Conservation (phyloP, 2,797 vertebrate genomes). For the Erethizon dorsatum region DNA sequence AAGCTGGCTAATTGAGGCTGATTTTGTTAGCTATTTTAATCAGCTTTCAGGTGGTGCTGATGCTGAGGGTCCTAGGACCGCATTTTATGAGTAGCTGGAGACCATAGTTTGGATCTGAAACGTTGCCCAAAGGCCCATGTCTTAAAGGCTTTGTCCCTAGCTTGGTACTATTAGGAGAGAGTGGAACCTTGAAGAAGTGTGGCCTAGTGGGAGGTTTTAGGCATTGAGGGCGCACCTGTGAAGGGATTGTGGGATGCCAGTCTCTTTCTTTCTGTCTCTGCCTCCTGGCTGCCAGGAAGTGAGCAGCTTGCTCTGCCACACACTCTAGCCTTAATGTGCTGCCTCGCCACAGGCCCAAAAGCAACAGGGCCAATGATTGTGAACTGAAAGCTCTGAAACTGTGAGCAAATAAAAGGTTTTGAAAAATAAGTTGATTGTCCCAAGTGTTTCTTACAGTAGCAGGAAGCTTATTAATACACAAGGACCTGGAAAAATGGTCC, state of each 20-base stretch:
- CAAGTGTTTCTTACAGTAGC: not conserved
- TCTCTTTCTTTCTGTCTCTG: not conserved
- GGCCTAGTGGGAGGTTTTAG: not conserved
- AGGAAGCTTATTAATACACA: not conserved
- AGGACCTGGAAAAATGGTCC: not conserved
- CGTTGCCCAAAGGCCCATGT: not conserved
- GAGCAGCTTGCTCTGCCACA: not conserved
- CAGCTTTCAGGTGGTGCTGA: not conserved
- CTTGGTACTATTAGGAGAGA: not conserved
- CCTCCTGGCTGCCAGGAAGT: not conserved
- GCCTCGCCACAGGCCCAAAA: not conserved
- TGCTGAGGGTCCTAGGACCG: not conserved
- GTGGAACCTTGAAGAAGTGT: not conserved
- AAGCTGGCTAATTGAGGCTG: not conserved
- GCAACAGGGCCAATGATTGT: not conserved
- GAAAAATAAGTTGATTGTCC: not conserved
- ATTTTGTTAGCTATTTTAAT: conserved; percentile 27
- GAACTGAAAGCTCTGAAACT: not conserved
- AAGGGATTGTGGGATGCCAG: not conserved
- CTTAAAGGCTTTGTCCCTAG: not conserved
- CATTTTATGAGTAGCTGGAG: not conserved
- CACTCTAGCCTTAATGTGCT: not conserved
- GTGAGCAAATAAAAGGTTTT: not conserved
- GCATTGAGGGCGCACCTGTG: not conserved
- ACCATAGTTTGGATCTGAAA: not conserved